A percentile compares a stretch with the other conserved stretches of the same genome.
phyloP scores from a whole-genome alignment of 2,113 vertebrate species.

The Campylomormyrus tamandua region DNA sequence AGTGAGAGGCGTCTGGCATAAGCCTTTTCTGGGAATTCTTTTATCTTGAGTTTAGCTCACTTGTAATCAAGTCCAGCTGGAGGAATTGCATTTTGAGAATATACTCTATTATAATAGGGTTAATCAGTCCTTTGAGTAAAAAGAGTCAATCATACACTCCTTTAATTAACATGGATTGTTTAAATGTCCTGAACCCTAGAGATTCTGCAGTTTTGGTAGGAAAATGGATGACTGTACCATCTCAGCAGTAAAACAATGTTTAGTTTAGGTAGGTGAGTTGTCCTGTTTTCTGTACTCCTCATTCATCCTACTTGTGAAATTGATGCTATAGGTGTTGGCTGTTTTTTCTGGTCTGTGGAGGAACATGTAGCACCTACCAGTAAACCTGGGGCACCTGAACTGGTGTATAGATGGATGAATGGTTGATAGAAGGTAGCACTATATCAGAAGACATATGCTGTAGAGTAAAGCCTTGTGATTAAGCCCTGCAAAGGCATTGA shows the following conservation, averaged over 20 bases:
- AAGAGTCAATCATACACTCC: neutral
- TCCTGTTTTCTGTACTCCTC: neutral
- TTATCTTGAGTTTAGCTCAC: neutral
- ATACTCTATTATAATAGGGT: neutral
- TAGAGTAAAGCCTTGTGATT: neutral
- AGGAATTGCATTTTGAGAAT: neutral
- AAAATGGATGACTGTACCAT: neutral
- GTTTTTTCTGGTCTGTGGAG: neutral
- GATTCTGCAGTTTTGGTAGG: neutral
- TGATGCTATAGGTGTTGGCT: neutral
- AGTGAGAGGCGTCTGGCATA: neutral
- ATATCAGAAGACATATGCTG: neutral
- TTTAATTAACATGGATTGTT: neutral
- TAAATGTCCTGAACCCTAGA: neutral
- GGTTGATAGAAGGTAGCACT: neutral
- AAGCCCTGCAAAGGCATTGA: neutral
- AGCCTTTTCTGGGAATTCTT: neutral
- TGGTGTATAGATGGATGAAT: neutral
- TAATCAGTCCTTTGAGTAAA: neutral
- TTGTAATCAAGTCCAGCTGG: constrained; percentile 15
- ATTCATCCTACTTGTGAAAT: neutral
- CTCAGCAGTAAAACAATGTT: neutral
- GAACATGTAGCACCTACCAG: neutral
- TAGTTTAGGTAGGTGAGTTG: neutral
- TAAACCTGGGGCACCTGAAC: neutral